Evolutionary conservation across 1,140 invertebrate genomes (phyloP), one percentile per base, ranked within the genome.

Genomic region (Drosophila kurseongensis): DNA sequence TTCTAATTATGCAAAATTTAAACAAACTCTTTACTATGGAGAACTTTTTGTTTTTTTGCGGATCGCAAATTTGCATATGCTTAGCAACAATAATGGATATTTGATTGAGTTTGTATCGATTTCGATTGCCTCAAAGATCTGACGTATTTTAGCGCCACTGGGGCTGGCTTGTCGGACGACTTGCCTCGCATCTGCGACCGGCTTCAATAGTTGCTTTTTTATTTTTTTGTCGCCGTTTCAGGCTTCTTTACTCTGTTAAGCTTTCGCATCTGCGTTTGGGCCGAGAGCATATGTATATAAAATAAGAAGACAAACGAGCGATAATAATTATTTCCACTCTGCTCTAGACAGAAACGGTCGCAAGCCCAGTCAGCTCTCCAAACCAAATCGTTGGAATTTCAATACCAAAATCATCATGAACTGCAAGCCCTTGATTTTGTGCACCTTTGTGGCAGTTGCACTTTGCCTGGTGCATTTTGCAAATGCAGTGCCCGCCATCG

Each of bases 241-340:
- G 63, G 78, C 54, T 89, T 89, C 77, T 83, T 85, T 71, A 66
- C 56, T 69, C 80, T 75, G 62, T 68, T 73, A 75, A 81, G 78
- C 74, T 85, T 88, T 89, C 61, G 68, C 73, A 89, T 80, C 69
- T 78, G 68, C 56, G 80, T 83, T 89, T 88, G 73, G 84, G 69
- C 66, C 45, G 78, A 57, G 68, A 57, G 68, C 57, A 62, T 88
- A 82, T 81, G 32, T 54, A 63, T 89, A 89, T 89, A 89, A 80
- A 89, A 89, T 65, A 78, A 89, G 79, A 78, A 84, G 73, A 90
- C 80, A 90, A 89, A 84, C 84, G 80, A 75, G 77, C 65, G 55
- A 80, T 75, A 55, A 74, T 80, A 89, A 89, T 89, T 89, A 89
- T 89, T 89, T 75, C 68, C 72, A 75, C 66, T 68, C 57, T 40